Evolutionary conservation across 1,140 invertebrate genomes (phyloP).

Genomic region (Pentalonia nigronervosa): DNA sequence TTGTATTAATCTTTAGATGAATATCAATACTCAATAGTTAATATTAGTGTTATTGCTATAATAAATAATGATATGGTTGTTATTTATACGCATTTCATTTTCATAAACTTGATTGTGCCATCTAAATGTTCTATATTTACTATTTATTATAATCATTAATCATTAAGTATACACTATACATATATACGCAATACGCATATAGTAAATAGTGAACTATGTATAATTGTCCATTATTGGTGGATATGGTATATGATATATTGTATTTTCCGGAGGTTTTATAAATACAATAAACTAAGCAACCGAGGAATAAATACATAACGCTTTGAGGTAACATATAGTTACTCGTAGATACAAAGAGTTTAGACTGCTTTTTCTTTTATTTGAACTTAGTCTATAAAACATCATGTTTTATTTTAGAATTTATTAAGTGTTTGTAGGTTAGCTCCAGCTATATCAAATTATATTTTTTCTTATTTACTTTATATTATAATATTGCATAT

Average conservation of each 20-base stretch:
- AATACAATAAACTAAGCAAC: neutral
- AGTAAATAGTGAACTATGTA: neutral
- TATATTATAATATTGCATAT: no score
- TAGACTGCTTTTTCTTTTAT: neutral
- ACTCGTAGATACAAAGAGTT: neutral
- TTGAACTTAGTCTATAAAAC: neutral
- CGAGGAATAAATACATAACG: neutral
- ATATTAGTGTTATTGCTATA: neutral
- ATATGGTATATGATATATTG: neutral
- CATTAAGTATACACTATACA: neutral
- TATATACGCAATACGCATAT: neutral
- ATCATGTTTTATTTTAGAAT: neutral
- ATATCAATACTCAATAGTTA: neutral
- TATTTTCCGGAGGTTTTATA: neutral
- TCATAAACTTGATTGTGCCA: neutral
- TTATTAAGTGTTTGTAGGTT: neutral
- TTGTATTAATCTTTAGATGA: neutral
- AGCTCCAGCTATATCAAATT: no score
- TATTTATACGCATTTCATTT: neutral
- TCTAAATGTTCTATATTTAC: neutral
- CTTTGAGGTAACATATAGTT: neutral
- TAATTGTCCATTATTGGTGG: neutral
- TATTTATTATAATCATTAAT: neutral
- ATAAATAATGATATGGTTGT: neutral
- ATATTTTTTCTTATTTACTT: no score